A percentile compares a stretch with the other conserved stretches of the same genome.
Evolutionary conservation across 2,113 vertebrate genomes (phyloP).

Genomic region (Oenanthe melanoleuca): DNA sequence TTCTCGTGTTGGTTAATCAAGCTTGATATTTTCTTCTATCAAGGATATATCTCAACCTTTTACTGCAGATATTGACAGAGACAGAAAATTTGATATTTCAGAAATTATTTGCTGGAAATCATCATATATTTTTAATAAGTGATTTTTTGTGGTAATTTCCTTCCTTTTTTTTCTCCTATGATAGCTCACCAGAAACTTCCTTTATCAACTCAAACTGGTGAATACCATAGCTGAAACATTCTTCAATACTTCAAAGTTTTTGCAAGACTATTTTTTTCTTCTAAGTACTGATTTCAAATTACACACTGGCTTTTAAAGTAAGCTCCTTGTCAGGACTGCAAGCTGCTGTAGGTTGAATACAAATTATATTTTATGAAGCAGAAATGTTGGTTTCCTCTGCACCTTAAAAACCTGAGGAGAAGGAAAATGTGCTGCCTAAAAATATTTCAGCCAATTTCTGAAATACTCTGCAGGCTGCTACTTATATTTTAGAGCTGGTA

Average conservation of each 20-base stretch:
- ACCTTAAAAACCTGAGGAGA: background rate
- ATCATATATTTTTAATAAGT: background rate
- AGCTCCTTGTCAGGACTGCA: background rate
- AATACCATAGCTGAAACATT: background rate
- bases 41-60: background rate
- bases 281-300: constrained; percentile 1
- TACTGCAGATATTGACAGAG: background rate
- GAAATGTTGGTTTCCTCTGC: background rate
- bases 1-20: background rate
- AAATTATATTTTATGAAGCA: background rate
- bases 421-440: background rate
- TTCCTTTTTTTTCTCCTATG: background rate
- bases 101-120: background rate
- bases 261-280: background rate
- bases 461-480: background rate
- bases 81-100: background rate
- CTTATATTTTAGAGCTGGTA: constrained; percentile 6
- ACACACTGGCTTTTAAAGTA: constrained; percentile 2
- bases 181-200: background rate
- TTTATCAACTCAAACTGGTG: background rate
- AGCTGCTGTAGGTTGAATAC: background rate
- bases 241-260: background rate
- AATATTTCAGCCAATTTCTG: constrained; percentile 22
- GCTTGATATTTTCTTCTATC: background rate
- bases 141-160: background rate